phyloP scores from a whole-genome alignment of 2,888 invertebrate species.

The Himalopsyche japonica region DNA sequence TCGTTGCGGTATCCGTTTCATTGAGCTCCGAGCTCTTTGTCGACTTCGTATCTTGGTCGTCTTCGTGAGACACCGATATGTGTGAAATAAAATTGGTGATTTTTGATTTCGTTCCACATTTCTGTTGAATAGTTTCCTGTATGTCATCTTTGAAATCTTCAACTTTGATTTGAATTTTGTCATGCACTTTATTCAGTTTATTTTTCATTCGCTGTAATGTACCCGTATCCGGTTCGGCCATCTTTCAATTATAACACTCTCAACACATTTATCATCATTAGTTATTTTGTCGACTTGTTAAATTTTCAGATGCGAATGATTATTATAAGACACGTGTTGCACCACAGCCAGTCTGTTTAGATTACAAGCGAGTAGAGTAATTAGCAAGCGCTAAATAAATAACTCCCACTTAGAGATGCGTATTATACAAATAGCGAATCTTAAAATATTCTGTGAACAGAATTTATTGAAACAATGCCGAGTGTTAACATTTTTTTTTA shows the following conservation, averaged over 20 bases:
- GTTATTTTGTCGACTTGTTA: not conserved
- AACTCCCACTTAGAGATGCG: not conserved
- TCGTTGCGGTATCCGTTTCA: not conserved
- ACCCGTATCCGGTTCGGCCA: slow-evolving; percentile 44
- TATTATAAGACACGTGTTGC: not conserved
- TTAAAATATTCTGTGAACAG: not conserved
- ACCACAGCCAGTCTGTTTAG: not conserved
- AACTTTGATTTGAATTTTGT: slow-evolving; percentile 53
- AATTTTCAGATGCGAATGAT: not conserved
- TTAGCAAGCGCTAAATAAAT: not conserved
- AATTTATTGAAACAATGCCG: not conserved
- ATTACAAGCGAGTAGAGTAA: not conserved
- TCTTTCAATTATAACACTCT: not conserved
- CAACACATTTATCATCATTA: not conserved
- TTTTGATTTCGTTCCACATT: slow-evolving; percentile 3
- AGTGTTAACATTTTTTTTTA: not conserved
- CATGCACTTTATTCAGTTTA: slow-evolving; percentile 51
- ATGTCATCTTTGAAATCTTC: slow-evolving; percentile 56
- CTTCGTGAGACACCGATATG: slow-evolving; percentile 10
- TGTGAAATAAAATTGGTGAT: slow-evolving; percentile 25
- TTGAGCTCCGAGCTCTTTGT: not conserved
- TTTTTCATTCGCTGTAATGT: slow-evolving; percentile 52
- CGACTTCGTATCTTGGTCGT: slow-evolving; percentile 15
- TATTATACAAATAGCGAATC: not conserved
- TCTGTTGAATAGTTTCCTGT: slow-evolving; percentile 43